Evolutionary conservation across 2,888 invertebrate species (phyloP).

Genomic region (Eristalis intricaria): DNA sequence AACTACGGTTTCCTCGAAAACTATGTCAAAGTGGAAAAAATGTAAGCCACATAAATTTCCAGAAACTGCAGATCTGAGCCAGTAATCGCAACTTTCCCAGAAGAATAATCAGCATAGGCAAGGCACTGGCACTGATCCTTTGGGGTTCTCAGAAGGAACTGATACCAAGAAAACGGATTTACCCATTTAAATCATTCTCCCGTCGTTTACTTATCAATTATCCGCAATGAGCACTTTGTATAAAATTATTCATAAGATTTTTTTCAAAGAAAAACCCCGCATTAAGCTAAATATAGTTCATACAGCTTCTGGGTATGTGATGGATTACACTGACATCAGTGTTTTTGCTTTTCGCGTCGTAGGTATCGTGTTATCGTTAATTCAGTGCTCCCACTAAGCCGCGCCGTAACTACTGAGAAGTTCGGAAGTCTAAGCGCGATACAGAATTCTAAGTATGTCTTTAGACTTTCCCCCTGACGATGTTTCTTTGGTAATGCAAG

Average conservation of each 20-base stretch:
- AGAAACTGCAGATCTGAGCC: background rate
- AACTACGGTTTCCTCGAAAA: too few relatives aligned
- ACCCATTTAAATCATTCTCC: background rate
- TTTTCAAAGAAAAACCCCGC: background rate
- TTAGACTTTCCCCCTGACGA: background rate
- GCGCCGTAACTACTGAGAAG: background rate
- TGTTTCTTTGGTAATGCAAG: background rate
- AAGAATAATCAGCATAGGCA: too few relatives aligned
- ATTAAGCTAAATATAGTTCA: background rate
- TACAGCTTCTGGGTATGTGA: background rate
- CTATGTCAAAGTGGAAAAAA: too few relatives aligned
- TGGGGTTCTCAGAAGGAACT: too few relatives aligned
- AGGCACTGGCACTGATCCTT: too few relatives aligned
- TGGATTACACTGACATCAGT: background rate
- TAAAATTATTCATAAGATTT: background rate
- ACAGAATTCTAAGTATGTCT: background rate
- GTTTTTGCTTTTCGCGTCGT: background rate
- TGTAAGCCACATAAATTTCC: too few relatives aligned
- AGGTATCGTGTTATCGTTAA: background rate
- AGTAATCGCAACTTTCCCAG: background rate
- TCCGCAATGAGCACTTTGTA: background rate
- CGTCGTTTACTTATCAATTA: background rate
- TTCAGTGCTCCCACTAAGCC: background rate
- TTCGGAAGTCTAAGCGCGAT: slow-evolving; percentile 16
- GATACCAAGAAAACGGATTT: background rate